Percentiles rank a stretch among this genome's conserved stretches.
Conservation (phyloP, 2,888 invertebrate species). For the Panorpa germanica region DNA sequence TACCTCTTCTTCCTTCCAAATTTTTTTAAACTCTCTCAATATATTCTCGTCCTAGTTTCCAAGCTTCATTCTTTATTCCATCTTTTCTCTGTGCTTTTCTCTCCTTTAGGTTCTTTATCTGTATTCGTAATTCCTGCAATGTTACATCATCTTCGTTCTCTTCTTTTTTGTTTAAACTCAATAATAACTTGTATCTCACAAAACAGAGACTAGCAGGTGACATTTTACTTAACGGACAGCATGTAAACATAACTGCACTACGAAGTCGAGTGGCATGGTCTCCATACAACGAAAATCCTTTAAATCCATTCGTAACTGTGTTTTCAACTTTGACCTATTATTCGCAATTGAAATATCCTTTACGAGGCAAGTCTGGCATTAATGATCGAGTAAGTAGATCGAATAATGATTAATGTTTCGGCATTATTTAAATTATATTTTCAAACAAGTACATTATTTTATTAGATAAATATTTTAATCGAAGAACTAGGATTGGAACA, state of each 20-base stretch:
- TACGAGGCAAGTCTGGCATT: background rate
- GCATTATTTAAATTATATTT: slow-evolving; percentile 1
- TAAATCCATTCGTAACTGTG: slow-evolving; percentile 80
- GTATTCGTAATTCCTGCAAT: background rate
- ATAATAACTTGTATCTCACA: too few species aligned
- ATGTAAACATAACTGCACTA: slow-evolving; percentile 49
- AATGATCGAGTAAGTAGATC: slow-evolving; percentile 1
- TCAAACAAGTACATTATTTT: slow-evolving; percentile 12
- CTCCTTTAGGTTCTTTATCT: too few species aligned
- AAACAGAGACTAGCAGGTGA: slow-evolving; percentile 54
- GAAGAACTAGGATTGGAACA: slow-evolving; percentile 84
- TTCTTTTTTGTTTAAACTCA: slow-evolving; percentile 10
- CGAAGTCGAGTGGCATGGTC: slow-evolving; percentile 55
- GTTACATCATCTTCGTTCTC: background rate
- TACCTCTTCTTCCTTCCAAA: too few species aligned
- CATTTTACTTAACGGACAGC: slow-evolving; percentile 73
- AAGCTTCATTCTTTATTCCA: too few species aligned
- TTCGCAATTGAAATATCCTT: slow-evolving; percentile 50
- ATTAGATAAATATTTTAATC: slow-evolving; percentile 68
- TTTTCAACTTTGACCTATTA: slow-evolving; percentile 75
- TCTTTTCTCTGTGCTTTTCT: too few species aligned
- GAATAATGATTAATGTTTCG: slow-evolving; percentile 2
- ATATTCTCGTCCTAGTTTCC: too few species aligned
- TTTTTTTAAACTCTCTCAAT: too few species aligned
- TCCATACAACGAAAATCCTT: slow-evolving; percentile 50